Evolutionary conservation across 2,113 vertebrate genomes (phyloP).

Genomic region (Eurypyga helias): DNA sequence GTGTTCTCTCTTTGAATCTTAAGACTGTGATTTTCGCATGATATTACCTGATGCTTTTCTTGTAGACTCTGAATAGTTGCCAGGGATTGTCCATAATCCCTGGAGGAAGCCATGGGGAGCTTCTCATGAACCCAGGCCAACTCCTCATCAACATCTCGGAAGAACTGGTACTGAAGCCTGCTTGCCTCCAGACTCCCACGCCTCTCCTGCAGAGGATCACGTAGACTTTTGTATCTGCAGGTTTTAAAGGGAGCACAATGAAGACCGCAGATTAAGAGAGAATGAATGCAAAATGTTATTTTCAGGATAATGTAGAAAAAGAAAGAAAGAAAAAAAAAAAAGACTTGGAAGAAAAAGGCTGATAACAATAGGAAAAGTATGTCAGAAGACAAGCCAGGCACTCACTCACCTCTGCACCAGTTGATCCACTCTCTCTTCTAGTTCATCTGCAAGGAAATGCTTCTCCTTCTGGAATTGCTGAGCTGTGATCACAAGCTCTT

Average conservation of each 20-base stretch:
- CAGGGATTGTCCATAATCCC: conserved; percentile 80
- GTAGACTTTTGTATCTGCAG: conserved; percentile 81
- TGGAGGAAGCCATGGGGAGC: conserved; percentile 69
- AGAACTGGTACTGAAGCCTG: conserved; percentile 83
- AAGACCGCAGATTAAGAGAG: background rate
- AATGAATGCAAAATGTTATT: background rate
- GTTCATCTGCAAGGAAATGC: conserved; percentile 81
- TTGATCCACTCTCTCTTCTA: conserved; percentile 77
- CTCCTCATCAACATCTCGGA: conserved; percentile 85
- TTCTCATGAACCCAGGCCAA: conserved; percentile 84
- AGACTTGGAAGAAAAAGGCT: background rate
- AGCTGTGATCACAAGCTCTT: conserved; percentile 77
- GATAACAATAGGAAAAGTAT: background rate
- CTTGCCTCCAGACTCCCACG: conserved; percentile 81
- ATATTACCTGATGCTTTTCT: conserved; percentile 86
- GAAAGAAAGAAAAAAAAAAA: background rate
- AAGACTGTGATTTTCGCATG: background rate
- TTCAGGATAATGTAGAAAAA: background rate
- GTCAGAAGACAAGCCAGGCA: background rate
- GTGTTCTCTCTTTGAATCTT: background rate
- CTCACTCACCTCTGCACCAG: conserved; percentile 80
- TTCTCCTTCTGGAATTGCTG: conserved; percentile 77
- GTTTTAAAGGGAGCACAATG: background rate
- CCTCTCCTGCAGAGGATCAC: conserved; percentile 77
- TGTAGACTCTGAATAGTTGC: conserved; percentile 76